Conservation (phyloP, 2,797 vertebrate species). For the Pangasius mekongensis region DNA sequence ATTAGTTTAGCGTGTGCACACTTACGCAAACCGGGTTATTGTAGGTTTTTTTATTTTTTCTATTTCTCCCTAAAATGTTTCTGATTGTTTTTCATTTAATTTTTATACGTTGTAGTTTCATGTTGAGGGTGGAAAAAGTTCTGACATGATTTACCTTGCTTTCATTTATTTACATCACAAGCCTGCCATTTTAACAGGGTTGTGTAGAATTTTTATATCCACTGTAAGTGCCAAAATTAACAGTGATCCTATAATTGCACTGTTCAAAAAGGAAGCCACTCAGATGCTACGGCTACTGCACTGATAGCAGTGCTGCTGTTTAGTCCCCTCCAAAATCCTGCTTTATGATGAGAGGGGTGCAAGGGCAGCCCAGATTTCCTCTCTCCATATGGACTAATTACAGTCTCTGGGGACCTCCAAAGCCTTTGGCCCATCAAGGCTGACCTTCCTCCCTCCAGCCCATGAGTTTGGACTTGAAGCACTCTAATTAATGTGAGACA, state of each 20-base stretch:
- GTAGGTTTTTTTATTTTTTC: too few species aligned
- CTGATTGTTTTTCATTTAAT: too few species aligned
- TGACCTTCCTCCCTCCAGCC: conserved; percentile 55
- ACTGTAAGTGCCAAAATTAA: neutral
- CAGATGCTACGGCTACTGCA: conserved; percentile 67
- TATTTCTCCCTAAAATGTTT: too few species aligned
- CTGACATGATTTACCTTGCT: too few species aligned
- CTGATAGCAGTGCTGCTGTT: conserved; percentile 51
- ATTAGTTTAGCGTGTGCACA: too few species aligned
- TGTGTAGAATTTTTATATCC: too few species aligned
- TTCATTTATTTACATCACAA: too few species aligned
- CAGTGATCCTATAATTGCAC: conserved; percentile 9
- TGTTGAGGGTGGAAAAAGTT: too few species aligned
- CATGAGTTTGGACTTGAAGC: conserved; percentile 58
- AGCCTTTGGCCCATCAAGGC: conserved; percentile 64
- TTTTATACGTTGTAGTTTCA: too few species aligned
- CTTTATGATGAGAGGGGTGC: conserved; percentile 43
- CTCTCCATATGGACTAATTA: conserved; percentile 75
- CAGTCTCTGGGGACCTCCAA: conserved; percentile 60
- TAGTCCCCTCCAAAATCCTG: conserved; percentile 54
- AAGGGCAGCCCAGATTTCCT: conserved; percentile 63
- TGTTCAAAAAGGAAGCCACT: conserved; percentile 30
- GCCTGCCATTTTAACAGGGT: too few species aligned
- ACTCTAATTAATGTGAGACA: conserved; percentile 68
- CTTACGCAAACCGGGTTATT: too few species aligned